A percentile compares a stretch with the other conserved stretches of the same genome.
phyloP scores from a whole-genome alignment of 2,797 vertebrate species.

The Oryzias dopingdopingensis region DNA sequence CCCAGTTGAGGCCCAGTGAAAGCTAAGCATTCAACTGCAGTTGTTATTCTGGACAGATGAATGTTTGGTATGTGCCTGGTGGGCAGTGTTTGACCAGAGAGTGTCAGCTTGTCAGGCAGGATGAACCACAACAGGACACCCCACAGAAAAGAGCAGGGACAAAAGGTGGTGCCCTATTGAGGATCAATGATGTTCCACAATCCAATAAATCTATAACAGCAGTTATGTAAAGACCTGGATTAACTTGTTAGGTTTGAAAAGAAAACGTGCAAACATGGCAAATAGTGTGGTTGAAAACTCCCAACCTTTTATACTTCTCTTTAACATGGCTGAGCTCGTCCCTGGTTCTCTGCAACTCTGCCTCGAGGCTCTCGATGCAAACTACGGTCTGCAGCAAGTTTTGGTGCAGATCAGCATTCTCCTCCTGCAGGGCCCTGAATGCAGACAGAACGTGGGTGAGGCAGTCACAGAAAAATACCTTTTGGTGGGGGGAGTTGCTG shows the following conservation, averaged over 20 bases:
- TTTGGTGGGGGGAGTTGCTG: not conserved
- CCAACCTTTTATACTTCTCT: slow-evolving; percentile 77
- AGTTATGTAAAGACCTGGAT: slow-evolving; percentile 23
- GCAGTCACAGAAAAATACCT: not conserved
- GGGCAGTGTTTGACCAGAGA: slow-evolving; percentile 6
- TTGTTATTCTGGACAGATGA: slow-evolving; percentile 32
- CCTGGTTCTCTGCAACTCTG: slow-evolving; percentile 72
- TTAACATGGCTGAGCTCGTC: slow-evolving; percentile 72
- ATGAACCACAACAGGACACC: slow-evolving; percentile 7
- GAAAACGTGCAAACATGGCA: not conserved
- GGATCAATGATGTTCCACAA: slow-evolving; percentile 28
- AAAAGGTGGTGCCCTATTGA: not conserved
- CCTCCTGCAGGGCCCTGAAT: slow-evolving; percentile 71
- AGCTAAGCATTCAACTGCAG: slow-evolving; percentile 35
- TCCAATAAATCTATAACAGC: slow-evolving; percentile 38
- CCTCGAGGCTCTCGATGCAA: slow-evolving; percentile 79
- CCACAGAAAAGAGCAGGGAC: not conserved
- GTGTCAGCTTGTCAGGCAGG: not conserved
- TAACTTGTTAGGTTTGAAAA: slow-evolving; percentile 5
- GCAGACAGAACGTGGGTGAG: slow-evolving; percentile 20
- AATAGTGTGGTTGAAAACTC: not conserved
- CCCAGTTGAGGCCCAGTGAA: slow-evolving; percentile 16
- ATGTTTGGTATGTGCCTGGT: slow-evolving; percentile 42
- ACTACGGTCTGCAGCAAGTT: slow-evolving; percentile 77
- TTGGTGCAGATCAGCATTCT: slow-evolving; percentile 78